phyloP scores from a whole-genome alignment of 2,797 vertebrate species.

The Australoheros facetus region DNA sequence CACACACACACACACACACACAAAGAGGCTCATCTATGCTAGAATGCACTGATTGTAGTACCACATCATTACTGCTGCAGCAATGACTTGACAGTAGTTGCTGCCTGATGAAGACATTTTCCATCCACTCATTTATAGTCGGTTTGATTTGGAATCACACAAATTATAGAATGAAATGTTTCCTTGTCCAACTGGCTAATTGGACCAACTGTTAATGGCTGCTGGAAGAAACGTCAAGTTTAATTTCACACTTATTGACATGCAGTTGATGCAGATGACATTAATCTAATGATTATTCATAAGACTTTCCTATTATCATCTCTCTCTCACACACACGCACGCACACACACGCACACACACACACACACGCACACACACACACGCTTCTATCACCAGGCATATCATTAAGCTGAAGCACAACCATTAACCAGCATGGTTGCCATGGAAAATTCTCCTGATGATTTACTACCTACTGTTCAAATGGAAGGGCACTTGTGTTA shows the following conservation, averaged over 20 bases:
- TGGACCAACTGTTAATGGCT: constrained; percentile 47
- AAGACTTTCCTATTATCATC: constrained; percentile 37
- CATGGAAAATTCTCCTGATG: constrained; percentile 63
- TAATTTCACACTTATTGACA: constrained; percentile 62
- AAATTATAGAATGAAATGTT: constrained; percentile 57
- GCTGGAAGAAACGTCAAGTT: constrained; percentile 56
- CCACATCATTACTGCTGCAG: constrained; percentile 20
- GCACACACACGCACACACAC: neutral
- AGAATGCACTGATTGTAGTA: neutral
- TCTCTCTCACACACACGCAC: constrained; percentile 11
- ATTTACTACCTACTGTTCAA: constrained; percentile 65
- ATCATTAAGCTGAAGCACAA: constrained; percentile 60
- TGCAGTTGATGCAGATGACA: constrained; percentile 48
- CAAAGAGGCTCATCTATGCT: neutral
- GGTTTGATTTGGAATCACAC: constrained; percentile 49
- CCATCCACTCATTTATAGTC: constrained; percentile 20
- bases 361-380: neutral
- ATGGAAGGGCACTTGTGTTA: constrained; percentile 40
- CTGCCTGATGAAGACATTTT: constrained; percentile 15
- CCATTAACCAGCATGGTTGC: constrained; percentile 67
- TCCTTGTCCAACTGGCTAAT: constrained; percentile 45
- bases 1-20: neutral
- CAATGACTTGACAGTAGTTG: constrained; percentile 28
- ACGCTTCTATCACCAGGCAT: constrained; percentile 36
- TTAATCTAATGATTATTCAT: constrained; percentile 64